Evolutionary conservation across 2,888 invertebrate species (phyloP), one percentile per base, ranked within the genome.

Genomic region (Euproctis similis): DNA sequence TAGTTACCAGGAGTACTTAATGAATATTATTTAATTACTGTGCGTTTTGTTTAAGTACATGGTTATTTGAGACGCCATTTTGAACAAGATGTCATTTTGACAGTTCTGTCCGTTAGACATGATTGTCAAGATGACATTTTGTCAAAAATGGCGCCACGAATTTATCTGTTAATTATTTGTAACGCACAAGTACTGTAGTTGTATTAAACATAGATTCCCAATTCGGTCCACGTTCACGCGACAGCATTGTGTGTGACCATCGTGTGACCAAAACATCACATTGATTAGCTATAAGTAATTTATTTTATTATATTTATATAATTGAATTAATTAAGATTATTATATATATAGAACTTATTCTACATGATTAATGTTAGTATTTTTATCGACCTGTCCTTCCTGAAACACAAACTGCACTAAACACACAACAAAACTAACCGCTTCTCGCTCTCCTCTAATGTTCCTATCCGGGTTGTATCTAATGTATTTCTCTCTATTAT

Each of bases 371-470:
- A 87, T 87, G 82, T 73, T 87, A 91, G 91, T 89, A 90, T 91
- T 89, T 91, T 91, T 89, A 90, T 92, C 88, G 91, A 91, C 88
- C 89, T 91, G 71, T 91, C 91, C 88, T 91, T 91, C 88, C 88
- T 91, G 85, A 89, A 90, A 89, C 88, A 89, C 65, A 70, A 74
- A 75, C 60, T 52, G 46, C 48, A 71, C 72, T 75, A 70, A 70
- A 59, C 47, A 50, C 53, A 43, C 42, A 44, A 43, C 42, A 44
- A 55, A 47, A 67, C 73, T 76, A 75, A 76, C 66, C 61, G 64
- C 68, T 67, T 65, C 63, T n/a, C 66, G 71, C 70, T 67, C 49
- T 59, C 69, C 64, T 53, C 42, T 65, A 66, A 67, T 58, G 46
- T 46, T 44, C 49, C 52, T 39, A 30, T 53, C n/a, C 39, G 55